phyloP scores from a whole-genome alignment of 2,888 invertebrate species.

The Drosophila mimica region DNA sequence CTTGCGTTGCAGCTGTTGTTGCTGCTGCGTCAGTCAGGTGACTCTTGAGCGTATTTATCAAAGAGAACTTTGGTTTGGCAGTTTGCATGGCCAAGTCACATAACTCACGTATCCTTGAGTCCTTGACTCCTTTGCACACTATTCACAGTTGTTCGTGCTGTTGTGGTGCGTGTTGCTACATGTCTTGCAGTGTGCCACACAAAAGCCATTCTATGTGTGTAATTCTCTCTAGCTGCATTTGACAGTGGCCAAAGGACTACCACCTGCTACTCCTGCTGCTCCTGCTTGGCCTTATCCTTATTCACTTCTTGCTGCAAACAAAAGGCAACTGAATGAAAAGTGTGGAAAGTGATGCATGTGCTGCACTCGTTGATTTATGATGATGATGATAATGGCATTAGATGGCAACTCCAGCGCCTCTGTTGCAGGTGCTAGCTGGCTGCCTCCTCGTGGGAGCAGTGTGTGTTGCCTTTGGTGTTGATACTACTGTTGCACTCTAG shows the following conservation, averaged over 20 bases:
- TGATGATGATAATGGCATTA: constrained; percentile 67
- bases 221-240: constrained; percentile 61
- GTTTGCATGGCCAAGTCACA: constrained; percentile 63
- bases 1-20: constrained; percentile 41
- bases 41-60: constrained; percentile 69
- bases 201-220: constrained; percentile 45
- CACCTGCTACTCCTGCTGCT: not conserved
- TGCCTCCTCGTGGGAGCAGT: not conserved
- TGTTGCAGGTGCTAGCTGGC: constrained; percentile 20
- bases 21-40: constrained; percentile 48
- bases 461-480: not conserved
- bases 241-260: constrained; percentile 46
- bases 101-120: constrained; percentile 53
- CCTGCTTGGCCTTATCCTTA: not conserved
- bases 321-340: constrained; percentile 43
- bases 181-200: constrained; percentile 38
- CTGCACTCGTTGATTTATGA: constrained; percentile 74
- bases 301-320: constrained; percentile 36
- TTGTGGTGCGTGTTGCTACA: constrained; percentile 22
- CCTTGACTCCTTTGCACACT: constrained; percentile 7
- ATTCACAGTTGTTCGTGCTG: not conserved
- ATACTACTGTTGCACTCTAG: not conserved
- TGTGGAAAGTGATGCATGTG: constrained; percentile 69
- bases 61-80: constrained; percentile 55
- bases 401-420: constrained; percentile 42